These are phyloP conservation scores for Forpus xanthops DNA, from an alignment of 2,797 vertebrate species.

Conservation along the genomic window DNA sequence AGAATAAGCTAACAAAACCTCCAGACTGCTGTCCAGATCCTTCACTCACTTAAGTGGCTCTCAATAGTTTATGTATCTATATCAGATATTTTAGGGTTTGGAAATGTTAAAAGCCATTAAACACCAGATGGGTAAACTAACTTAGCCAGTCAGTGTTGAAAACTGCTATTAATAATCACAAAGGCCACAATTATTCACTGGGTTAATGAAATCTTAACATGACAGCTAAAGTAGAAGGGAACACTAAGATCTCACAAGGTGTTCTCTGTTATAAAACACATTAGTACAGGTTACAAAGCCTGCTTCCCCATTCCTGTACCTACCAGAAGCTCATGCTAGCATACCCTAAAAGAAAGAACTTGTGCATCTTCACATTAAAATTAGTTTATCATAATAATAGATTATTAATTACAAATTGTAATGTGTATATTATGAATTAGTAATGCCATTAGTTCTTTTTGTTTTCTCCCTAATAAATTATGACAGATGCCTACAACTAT, in stretches of 20 bases:
- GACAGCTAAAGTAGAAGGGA: not conserved
- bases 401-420: not conserved
- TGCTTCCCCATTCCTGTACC: not conserved
- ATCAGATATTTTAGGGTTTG: not conserved
- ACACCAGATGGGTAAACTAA: not conserved
- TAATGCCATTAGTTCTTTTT: not conserved
- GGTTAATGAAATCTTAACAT: not conserved
- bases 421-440: not conserved
- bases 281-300: not conserved
- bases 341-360: not conserved
- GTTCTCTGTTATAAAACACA: not conserved
- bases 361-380: not conserved
- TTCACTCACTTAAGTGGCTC: not conserved
- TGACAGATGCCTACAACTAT: not conserved
- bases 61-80: not conserved
- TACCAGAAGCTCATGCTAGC: not conserved
- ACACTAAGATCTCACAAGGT: not conserved
- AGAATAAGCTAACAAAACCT: not conserved
- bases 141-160: not conserved
- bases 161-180: not conserved
- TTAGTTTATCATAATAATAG: not conserved
- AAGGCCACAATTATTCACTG: not conserved
- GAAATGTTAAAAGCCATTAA: not conserved
- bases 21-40: not conserved
- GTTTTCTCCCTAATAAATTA: not conserved